Conservation (phyloP, 2,113 vertebrate genomes). For the Sarotherodon lohbergeri region DNA sequence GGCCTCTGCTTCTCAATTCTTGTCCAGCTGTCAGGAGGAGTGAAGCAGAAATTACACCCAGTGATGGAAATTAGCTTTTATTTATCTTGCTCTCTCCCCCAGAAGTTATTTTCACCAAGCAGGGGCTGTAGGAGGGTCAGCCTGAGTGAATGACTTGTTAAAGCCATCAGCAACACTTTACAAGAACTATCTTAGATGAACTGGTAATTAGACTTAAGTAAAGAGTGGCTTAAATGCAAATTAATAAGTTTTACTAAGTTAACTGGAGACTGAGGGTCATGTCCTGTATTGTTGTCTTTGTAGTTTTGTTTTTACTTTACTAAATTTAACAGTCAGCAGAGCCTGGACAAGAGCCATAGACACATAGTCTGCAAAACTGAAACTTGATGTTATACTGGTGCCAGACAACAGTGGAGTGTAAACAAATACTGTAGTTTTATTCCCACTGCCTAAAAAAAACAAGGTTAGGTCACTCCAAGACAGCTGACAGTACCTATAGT, state of each 20-base stretch:
- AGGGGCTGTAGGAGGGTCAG: background rate
- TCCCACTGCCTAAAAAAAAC: background rate
- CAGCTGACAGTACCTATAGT: background rate
- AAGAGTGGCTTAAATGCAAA: background rate
- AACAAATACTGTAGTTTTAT: no score
- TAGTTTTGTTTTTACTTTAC: no score
- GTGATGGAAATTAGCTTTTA: conserved; percentile 16
- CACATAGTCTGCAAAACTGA: no score
- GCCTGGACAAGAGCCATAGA: no score
- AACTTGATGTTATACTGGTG: no score
- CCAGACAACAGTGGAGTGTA: no score
- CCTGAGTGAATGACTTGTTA: background rate
- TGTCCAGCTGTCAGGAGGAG: conserved; percentile 1
- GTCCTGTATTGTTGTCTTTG: no score
- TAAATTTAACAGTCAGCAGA: no score
- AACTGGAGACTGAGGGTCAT: background rate
- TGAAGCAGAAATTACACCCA: conserved; percentile 8
- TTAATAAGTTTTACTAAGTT: background rate
- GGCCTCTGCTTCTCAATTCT: conserved; percentile 6
- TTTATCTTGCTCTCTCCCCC: background rate
- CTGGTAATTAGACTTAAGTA: background rate
- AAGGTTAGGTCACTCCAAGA: background rate
- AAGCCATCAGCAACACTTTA: background rate
- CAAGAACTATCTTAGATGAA: background rate
- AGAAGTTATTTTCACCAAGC: background rate